phyloP scores from a whole-genome alignment of 2,113 vertebrate species.

The Podocnemis expansa region DNA sequence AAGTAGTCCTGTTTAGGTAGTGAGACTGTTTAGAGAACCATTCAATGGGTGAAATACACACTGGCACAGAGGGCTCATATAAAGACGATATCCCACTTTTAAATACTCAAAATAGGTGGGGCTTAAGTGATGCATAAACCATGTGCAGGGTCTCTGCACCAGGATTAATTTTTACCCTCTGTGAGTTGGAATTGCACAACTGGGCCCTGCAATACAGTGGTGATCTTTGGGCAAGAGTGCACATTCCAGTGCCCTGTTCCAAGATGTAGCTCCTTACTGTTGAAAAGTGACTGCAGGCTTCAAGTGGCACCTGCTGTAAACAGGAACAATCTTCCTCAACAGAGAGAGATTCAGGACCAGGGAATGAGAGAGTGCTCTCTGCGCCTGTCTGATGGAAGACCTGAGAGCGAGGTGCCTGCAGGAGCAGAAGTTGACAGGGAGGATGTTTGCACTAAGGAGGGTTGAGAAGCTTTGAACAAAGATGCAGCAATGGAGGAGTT shows the following conservation, averaged over 20 bases:
- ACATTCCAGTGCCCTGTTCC: background rate
- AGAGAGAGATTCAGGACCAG: background rate
- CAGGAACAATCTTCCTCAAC: background rate
- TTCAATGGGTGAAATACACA: background rate
- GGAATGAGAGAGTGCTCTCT: background rate
- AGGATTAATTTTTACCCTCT: background rate
- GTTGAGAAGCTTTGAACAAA: background rate
- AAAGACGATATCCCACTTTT: background rate
- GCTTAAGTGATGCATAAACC: background rate
- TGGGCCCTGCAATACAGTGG: background rate
- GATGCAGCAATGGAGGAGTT: background rate
- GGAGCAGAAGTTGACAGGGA: background rate
- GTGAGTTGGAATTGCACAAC: background rate
- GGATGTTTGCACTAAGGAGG: background rate
- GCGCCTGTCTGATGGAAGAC: background rate
- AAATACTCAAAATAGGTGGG: background rate
- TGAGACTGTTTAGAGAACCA: background rate
- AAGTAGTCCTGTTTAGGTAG: background rate
- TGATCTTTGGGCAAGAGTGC: background rate
- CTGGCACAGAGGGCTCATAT: background rate
- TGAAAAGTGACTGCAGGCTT: background rate
- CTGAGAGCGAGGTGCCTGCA: background rate
- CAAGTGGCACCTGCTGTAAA: background rate
- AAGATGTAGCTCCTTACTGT: background rate
- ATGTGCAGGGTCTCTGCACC: background rate